A percentile compares a stretch with the other conserved stretches of the same genome.
Evolutionary conservation across 2,888 invertebrate genomes (phyloP).

Genomic region (Anaspis maculata): DNA sequence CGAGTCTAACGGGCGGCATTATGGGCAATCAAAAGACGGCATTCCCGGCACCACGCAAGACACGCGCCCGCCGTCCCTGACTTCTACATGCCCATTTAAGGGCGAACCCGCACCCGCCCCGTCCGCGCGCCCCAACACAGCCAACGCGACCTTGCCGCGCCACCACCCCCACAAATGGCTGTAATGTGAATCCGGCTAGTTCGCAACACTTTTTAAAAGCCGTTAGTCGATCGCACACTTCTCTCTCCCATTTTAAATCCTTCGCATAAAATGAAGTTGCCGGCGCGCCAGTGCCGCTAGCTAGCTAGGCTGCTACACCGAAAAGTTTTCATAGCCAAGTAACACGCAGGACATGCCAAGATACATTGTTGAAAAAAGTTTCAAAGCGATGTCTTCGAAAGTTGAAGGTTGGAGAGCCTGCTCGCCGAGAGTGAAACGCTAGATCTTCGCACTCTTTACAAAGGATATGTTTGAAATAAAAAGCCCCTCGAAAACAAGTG

Average conservation of each 20-base stretch:
- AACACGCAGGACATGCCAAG: conserved; percentile 2
- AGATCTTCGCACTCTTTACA: too few species aligned
- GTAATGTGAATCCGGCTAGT: conserved; percentile 18
- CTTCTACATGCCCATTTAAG: conserved; percentile 4
- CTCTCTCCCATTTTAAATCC: conserved; percentile 6
- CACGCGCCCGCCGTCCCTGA: conserved; percentile 19
- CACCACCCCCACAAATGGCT: conserved; percentile 12
- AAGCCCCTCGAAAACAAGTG: too few species aligned
- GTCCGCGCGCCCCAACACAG: conserved; percentile 9
- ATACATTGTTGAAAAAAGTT: too few species aligned
- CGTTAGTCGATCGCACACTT: conserved; percentile 12
- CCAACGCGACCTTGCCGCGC: conserved; percentile 8
- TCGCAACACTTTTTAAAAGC: conserved; percentile 24
- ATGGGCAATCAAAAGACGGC: conserved; percentile 32
- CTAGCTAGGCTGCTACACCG: too few species aligned
- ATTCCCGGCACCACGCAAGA: conserved; percentile 26
- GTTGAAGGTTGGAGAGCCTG: too few species aligned
- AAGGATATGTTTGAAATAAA: too few species aligned
- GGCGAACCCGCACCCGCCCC: conserved; percentile 6
- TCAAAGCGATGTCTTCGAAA: too few species aligned
- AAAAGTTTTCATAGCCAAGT: conserved; percentile 9
- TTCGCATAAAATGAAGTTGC: conserved; percentile 12
- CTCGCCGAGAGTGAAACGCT: too few species aligned
- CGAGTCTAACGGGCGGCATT: conserved; percentile 28
- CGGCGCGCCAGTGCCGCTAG: too few species aligned